These are phyloP conservation scores for Unio pictorum DNA, from an alignment of 2,888 invertebrate species.

Conservation along the genomic window DNA sequence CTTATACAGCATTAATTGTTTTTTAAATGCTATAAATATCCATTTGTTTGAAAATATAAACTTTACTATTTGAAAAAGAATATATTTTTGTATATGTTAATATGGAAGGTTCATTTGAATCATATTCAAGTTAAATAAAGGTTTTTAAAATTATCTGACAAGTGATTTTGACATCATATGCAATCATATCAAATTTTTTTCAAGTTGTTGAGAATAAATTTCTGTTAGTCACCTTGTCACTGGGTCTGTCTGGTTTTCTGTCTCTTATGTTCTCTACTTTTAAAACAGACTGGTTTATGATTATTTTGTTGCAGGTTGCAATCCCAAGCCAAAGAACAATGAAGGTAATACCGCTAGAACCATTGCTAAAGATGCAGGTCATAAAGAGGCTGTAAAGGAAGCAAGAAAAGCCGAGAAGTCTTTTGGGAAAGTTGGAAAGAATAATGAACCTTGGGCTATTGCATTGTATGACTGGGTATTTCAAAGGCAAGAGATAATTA, in stretches of 20 bases:
- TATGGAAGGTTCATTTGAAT: no score
- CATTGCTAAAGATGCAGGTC: conserved; percentile 69
- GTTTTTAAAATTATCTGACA: no score
- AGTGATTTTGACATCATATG: no score
- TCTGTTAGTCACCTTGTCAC: no score
- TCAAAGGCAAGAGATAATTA: conserved; percentile 52
- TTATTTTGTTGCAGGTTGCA: conserved; percentile 63
- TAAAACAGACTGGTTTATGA: conserved; percentile 1
- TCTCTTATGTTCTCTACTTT: neutral
- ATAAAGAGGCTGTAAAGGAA: conserved; percentile 70
- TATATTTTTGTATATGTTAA: no score
- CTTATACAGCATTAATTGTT: no score
- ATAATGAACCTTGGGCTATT: conserved; percentile 68
- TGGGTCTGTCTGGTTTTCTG: neutral
- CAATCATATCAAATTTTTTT: no score
- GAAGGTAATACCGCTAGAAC: conserved; percentile 66
- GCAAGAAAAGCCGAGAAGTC: conserved; percentile 69
- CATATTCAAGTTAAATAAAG: no score
- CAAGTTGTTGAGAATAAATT: no score
- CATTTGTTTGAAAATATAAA: no score
- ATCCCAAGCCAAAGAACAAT: conserved; percentile 71
- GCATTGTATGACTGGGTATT: conserved; percentile 68
- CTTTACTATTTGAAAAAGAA: no score
- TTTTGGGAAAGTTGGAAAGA: conserved; percentile 68
- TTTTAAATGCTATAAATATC: no score